Evolutionary conservation across 2,113 vertebrate species (phyloP).

Genomic region (Irena cyanogastra): DNA sequence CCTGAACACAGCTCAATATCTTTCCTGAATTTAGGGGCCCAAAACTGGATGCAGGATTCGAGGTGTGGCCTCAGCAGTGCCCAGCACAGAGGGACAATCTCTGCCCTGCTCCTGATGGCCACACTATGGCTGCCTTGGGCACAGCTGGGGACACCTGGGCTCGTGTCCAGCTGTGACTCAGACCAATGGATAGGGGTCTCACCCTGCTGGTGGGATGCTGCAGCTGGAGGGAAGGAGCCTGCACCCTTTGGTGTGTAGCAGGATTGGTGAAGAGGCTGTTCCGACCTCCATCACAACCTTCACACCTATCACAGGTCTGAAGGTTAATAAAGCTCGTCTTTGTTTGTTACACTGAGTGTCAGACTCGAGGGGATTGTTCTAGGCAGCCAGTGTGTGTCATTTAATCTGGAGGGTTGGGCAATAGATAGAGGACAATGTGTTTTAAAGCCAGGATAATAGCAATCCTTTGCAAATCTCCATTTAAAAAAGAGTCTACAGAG

Average conservation of each 20-base stretch:
- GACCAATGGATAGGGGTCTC: fast-evolving
- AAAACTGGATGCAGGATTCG: neutral
- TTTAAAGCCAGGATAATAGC: neutral
- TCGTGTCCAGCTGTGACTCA: neutral
- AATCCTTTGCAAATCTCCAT: neutral
- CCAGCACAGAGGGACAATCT: neutral
- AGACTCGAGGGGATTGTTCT: neutral
- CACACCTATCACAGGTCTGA: neutral
- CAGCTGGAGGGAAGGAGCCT: neutral
- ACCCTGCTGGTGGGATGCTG: neutral
- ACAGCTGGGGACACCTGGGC: neutral
- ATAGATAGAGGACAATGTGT: slow-evolving; percentile 15
- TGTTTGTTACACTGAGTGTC: neutral
- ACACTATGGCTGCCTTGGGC: neutral
- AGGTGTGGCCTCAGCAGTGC: neutral
- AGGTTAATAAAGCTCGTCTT: neutral
- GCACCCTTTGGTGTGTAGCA: neutral
- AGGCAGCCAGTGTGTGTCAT: neutral
- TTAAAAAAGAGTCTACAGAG: neutral
- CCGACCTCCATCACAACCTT: neutral
- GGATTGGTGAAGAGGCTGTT: neutral
- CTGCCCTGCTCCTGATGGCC: neutral
- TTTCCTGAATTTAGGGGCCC: neutral
- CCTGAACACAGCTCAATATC: neutral
- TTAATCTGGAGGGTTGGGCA: neutral